Conservation (phyloP, 2,888 invertebrate genomes). For the Rotaria macrura region DNA sequence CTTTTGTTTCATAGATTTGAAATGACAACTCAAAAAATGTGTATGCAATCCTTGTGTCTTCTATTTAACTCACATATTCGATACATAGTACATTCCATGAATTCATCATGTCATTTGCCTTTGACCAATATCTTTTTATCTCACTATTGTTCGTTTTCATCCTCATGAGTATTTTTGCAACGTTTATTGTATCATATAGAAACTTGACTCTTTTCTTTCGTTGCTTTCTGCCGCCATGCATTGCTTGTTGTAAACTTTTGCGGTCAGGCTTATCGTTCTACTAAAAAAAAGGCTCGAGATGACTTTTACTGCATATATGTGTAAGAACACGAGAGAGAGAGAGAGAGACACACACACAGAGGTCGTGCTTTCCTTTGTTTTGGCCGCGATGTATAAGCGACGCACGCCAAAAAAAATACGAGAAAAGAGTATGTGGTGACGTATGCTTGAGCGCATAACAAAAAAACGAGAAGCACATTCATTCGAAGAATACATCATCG, state of each 20-base stretch:
- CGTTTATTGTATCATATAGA: neutral
- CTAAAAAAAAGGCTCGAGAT: neutral
- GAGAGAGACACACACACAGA: neutral
- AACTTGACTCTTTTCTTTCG: neutral
- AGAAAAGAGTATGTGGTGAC: neutral
- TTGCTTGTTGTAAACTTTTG: neutral
- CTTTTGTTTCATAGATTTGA: neutral
- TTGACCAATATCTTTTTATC: neutral
- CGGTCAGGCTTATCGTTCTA: slow-evolving; percentile 2
- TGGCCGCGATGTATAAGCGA: neutral
- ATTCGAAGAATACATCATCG: neutral
- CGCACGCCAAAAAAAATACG: neutral
- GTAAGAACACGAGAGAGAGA: neutral
- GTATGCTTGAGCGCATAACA: slow-evolving; percentile 3
- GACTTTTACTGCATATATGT: neutral
- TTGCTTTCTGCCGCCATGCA: neutral
- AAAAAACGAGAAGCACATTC: neutral
- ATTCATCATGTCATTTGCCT: neutral
- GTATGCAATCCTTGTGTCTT: neutral
- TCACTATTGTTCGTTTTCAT: neutral
- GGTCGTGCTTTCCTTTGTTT: slow-evolving; percentile 7
- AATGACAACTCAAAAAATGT: neutral
- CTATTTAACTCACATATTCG: neutral
- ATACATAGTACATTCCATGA: neutral
- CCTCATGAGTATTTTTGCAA: neutral